phyloP scores from a whole-genome alignment of 2,888 invertebrate species.

The Dioctria linearis region DNA sequence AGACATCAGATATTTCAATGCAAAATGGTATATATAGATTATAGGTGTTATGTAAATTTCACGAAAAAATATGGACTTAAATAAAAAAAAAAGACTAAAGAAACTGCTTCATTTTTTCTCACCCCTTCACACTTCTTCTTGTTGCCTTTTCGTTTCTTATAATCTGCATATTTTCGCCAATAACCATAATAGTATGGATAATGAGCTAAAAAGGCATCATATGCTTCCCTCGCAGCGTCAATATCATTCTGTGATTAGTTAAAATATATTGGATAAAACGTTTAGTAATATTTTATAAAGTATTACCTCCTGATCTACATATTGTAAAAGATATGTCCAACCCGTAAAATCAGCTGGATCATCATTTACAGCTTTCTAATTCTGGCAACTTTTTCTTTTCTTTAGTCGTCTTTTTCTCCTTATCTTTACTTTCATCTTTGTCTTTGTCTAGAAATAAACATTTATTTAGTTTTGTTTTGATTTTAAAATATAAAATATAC shows the following conservation, averaged over 20 bases:
- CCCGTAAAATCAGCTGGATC: slow-evolving; percentile 97
- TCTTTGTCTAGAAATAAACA: slow-evolving; percentile 58
- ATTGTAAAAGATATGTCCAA: slow-evolving; percentile 96
- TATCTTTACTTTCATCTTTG: slow-evolving; percentile 67
- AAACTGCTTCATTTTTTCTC: slow-evolving; percentile 71
- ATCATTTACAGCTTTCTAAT: slow-evolving; percentile 92
- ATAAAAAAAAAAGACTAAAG: slow-evolving; percentile 11
- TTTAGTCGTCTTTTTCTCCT: slow-evolving; percentile 69
- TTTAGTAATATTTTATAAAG: background rate
- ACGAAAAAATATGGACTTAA: slow-evolving; percentile 40
- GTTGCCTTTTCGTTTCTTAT: slow-evolving; percentile 94
- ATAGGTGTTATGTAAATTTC: slow-evolving; percentile 29
- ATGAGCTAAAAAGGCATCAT: slow-evolving; percentile 93
- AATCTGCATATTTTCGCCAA: slow-evolving; percentile 99
- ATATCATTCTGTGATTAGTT: slow-evolving; percentile 83
- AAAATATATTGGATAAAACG: slow-evolving; percentile 10
- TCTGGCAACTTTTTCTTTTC: slow-evolving; percentile 80
- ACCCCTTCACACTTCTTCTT: slow-evolving; percentile 93
- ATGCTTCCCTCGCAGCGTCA: slow-evolving; percentile 93
- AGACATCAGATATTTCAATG: slow-evolving; percentile 46
- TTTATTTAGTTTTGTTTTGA: too few species aligned
- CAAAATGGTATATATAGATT: slow-evolving; percentile 21
- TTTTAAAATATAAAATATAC: slow-evolving; percentile 9
- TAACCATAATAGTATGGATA: slow-evolving; percentile 99
- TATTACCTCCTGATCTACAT: slow-evolving; percentile 95